phyloP scores from a whole-genome alignment of 2,888 invertebrate genomes.

The Leptothorax acervorum region DNA sequence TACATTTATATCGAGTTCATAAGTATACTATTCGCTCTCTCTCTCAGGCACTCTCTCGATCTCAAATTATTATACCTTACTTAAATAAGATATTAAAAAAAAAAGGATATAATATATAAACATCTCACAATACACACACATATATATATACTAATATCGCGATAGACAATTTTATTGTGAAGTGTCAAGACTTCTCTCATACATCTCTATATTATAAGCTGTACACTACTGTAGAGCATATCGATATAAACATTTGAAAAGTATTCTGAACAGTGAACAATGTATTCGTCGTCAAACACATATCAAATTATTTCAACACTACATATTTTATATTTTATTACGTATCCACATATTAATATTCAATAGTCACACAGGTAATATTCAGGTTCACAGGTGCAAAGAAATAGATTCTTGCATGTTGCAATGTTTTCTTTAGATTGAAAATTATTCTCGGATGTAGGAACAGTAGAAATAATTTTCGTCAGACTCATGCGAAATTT shows the following conservation, averaged over 20 bases:
- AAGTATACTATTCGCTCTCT: not conserved
- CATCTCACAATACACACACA: slow-evolving; percentile 24
- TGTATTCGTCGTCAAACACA: slow-evolving; percentile 30
- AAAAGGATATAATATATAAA: slow-evolving; percentile 38
- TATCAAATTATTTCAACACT: slow-evolving; percentile 55
- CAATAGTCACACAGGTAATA: slow-evolving; percentile 35
- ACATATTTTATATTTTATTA: slow-evolving; percentile 32
- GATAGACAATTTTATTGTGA: slow-evolving; percentile 51
- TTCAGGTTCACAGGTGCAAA: slow-evolving; percentile 23
- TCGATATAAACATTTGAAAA: slow-evolving; percentile 46
- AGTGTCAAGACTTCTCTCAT: slow-evolving; percentile 22
- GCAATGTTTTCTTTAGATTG: not conserved
- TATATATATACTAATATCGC: not conserved
- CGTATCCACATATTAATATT: slow-evolving; percentile 38
- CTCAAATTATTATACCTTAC: slow-evolving; percentile 10
- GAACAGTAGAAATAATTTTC: slow-evolving; percentile 31
- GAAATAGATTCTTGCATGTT: slow-evolving; percentile 24
- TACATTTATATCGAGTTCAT: slow-evolving; percentile 34
- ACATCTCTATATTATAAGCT: slow-evolving; percentile 31
- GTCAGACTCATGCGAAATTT: slow-evolving; percentile 32
- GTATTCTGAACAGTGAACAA: slow-evolving; percentile 44
- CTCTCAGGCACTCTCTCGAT: not conserved
- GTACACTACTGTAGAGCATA: slow-evolving; percentile 45
- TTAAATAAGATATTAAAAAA: slow-evolving; percentile 1
- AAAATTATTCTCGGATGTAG: not conserved